phyloP scores from a whole-genome alignment of 2,113 vertebrate genomes.

The Halichoerus grypus region DNA sequence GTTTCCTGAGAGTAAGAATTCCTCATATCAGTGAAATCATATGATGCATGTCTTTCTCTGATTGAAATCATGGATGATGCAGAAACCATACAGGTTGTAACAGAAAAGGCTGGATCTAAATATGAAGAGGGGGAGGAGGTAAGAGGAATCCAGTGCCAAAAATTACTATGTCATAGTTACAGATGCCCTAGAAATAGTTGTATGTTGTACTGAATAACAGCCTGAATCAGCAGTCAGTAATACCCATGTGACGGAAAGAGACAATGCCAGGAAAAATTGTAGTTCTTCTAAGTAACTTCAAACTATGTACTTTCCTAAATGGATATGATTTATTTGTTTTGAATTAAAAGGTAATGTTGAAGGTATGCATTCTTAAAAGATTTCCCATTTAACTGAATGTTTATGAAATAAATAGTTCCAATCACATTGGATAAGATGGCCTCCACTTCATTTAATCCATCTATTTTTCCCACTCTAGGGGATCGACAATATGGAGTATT shows the following conservation, averaged over 20 bases:
- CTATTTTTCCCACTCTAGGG: not conserved
- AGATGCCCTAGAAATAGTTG: not conserved
- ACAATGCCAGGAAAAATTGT: not conserved
- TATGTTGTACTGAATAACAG: not conserved
- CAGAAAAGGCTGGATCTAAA: not conserved
- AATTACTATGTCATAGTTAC: not conserved
- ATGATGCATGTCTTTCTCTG: too few species aligned
- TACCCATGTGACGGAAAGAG: not conserved
- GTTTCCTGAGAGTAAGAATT: too few species aligned
- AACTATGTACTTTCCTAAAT: conserved; percentile 23
- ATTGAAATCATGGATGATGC: not conserved
- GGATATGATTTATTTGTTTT: conserved; percentile 25
- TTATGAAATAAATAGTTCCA: conserved; percentile 9
- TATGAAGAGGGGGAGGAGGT: not conserved
- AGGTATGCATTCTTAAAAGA: not conserved
- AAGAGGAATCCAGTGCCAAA: not conserved
- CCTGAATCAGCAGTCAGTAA: not conserved
- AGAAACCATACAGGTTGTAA: not conserved
- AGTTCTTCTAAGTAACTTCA: conserved; percentile 26
- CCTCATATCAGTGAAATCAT: too few species aligned
- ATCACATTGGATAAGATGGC: not conserved
- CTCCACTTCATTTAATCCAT: not conserved
- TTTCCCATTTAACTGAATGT: conserved; percentile 31
- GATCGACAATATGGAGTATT: not conserved
- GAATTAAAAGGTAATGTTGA: conserved; percentile 25